phyloP scores from a whole-genome alignment of 1,140 invertebrate genomes.

The Drosophila neocordata region DNA sequence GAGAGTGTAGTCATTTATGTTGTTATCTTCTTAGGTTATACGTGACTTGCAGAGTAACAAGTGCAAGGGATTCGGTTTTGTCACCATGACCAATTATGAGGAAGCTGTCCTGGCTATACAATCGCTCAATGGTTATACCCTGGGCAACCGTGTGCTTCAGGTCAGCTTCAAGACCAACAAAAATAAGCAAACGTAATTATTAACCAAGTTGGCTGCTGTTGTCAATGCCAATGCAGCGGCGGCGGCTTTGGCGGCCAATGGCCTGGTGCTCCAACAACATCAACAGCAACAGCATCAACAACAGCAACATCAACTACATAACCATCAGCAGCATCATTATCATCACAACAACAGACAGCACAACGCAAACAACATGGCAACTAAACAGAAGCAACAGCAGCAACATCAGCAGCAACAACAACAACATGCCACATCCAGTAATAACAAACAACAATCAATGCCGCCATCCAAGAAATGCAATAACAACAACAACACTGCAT shows the following conservation, averaged over 20 bases:
- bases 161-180: slow-evolving; percentile 99
- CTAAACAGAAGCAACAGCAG: slow-evolving; percentile 26
- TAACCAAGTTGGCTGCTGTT: slow-evolving; percentile 82
- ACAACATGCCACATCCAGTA: slow-evolving; percentile 25
- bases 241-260: slow-evolving; percentile 73
- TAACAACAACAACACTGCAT: slow-evolving; percentile 36
- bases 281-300: slow-evolving; percentile 42
- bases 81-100: slow-evolving; percentile 99
- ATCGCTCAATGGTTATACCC: slow-evolving; percentile 98
- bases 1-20: not conserved
- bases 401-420: slow-evolving; percentile 26
- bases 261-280: slow-evolving; percentile 60
- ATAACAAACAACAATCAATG: slow-evolving; percentile 57
- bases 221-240: slow-evolving; percentile 80
- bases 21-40: slow-evolving; percentile 86
- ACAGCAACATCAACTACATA: slow-evolving; percentile 35
- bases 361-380: slow-evolving; percentile 35
- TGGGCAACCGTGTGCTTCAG: slow-evolving; percentile 98
- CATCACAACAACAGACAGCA: slow-evolving; percentile 47
- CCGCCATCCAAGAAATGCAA: slow-evolving; percentile 38
- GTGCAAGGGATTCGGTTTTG: slow-evolving; percentile 99
- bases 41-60: slow-evolving; percentile 99
- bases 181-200: slow-evolving; percentile 92
- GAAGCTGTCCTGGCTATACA: slow-evolving; percentile 98
- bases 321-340: slow-evolving; percentile 23